Evolutionary conservation across 2,797 vertebrate species (phyloP), one percentile per base, ranked within the genome.

Genomic region (Coracias cyanogaster): DNA sequence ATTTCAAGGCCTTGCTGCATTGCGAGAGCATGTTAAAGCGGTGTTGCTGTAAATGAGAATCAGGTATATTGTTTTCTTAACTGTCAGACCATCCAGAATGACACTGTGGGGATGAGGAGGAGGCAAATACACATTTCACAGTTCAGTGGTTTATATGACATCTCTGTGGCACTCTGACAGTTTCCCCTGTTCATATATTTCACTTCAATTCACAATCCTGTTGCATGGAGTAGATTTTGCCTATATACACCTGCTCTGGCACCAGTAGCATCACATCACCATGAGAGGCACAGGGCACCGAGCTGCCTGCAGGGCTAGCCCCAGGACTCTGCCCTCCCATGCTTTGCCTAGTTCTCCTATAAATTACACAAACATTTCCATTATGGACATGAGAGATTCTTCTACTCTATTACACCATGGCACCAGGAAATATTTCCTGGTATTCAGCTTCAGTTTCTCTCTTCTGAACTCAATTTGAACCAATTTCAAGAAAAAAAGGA

Each of bases 121-220:
- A 90, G 71, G 58, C 60, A 95, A 94, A 96, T 76, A 82, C 41
- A 72, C 65, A 71, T 96, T 96, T 96, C 82, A 93, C 86, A 91
- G 93, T 91, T 96, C 91, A 95, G 41, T 89, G 82, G 65, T 67
- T 96, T 93, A 86, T 89, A 88, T 69, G 80, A 93, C 82, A 93
- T 94, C 51, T 79, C 69, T 0, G 0, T 78, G 89, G 69, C 65
- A 58, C 46, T 84, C 91, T 93, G 87, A 92, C 81, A 67, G 64
- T 71, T 90, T 94, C 55, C n/a, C 43, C 79, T 67, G 65, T 84
- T 82, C 67, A 33, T 92, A 29, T 66, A 90, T 91, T 94, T 94
- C 74, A 87, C 78, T 92, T 94, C 89, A 90, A 31, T 89, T 94
- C 76, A 92, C 90, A 94, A 54, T 85, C 86, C 71, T 90, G 60